Evolutionary conservation across 2,797 vertebrate species (phyloP), one percentile per base, ranked within the genome.

Genomic region (Microchirus variegatus): DNA sequence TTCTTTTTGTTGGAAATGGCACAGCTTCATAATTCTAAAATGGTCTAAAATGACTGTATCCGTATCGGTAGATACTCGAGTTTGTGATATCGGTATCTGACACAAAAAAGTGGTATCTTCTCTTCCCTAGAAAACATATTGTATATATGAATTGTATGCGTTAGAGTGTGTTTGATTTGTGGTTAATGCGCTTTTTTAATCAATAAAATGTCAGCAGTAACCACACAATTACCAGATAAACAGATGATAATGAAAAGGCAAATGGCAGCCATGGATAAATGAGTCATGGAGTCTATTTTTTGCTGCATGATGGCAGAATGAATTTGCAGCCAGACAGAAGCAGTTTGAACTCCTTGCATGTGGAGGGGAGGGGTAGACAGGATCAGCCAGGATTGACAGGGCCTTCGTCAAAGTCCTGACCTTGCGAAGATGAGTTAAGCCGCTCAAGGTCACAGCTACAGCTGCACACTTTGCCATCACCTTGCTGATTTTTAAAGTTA

Each of bases 371-470:
- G 36, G 50, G n/a, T 38, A 35, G 36, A 10, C 11, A 12, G 50
- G 50, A 38, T 38, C 50, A 38, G 50, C 35, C 36, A 9, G 50
- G 35, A 53, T 18, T 38, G 35, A 53, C 51, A 40, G 12, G 17
- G 17, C 17, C 51, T 14, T 22, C 35, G 47, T 51, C 10, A 40
- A 60, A 31, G 18, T 18, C n/a, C 14, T 12, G 2, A 52, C 50
- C 35, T 37, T 52, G 15, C 12, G 8, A 35, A 37, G 31, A 52
- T 52, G 36, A 52, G 50, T 38, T 17, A 37, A 52, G 50, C 50
- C 50, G 3, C 37, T 37, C 35, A 16, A 37, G 50, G 35, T 18
- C 35, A 6, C 0, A 13, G 26, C 49, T 3, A 11, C n/a, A 16
- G 9, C 31, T 11, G 7, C 15, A 5, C 12, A 2, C 15, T 12